Base-by-base conservation (phyloP, 2,888 invertebrate genomes). In the Sinohyriopsis cumingii region DNA sequence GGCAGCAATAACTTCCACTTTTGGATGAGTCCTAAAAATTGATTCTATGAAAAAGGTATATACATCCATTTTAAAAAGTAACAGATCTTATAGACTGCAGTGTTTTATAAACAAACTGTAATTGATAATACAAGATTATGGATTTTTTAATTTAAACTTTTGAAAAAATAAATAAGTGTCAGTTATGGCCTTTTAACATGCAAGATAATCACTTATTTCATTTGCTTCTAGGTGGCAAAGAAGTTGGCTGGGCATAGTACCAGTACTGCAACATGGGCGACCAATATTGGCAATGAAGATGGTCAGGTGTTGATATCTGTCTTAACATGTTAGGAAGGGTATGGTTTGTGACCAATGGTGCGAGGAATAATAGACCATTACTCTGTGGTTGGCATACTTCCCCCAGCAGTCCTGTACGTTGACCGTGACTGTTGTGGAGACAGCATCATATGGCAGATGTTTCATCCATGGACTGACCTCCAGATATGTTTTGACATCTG, bases 1-100 rank as follows among this genome's bases (percentile, higher is more conserved):
- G 68, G 80, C 80, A 6, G 59, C 70, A 19, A 76, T 82, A 5
- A 82, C 80, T 1, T 77, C 80, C 0, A 65, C 68, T 3, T 78
- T 73, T 67, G 83, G 82, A 0, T 15, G 55, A 4, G 62, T 82
- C 24, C 61, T 82, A 12, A 82, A 83, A 57, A 71, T 81, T 59
- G 82, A 82, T 59, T 83, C 82, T 20, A 82, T 82, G 1, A 82
- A 80, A 61, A 80, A 81, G 60, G 75, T 78, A 55, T 18, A 22
- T 69, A 28, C 15, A 18, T 4, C 45, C 18, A 59, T 2, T 55
- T 54, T 5, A 7, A 12, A 24, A 61, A n/a, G 7, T 0, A 24
- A 61, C 25, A 20, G 2, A 22, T 61, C 0, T 22, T 61, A 20
- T 25, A 15, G 6, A 6, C 15, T 24, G 45, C 45, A 2, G 2